Evolutionary conservation across 2,888 invertebrate genomes (phyloP), one percentile per base, ranked within the genome.

Genomic region (Lepidocyrtoides sp.): DNA sequence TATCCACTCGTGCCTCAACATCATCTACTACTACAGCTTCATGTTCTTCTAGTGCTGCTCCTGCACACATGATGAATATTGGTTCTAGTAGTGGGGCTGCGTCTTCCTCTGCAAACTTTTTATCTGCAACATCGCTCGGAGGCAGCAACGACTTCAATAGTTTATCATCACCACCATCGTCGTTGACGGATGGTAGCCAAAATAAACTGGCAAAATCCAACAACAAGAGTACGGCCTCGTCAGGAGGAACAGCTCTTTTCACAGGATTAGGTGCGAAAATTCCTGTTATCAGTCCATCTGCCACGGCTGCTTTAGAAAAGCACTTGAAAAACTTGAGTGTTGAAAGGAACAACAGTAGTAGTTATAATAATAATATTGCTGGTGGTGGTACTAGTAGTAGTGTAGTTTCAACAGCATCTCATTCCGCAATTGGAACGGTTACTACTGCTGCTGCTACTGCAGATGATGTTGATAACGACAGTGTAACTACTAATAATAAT

Each of bases 251-350:
- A 36, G 60, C 63, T 0, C 85, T 91, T 81, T 91, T 85, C 79
- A 91, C 90, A 83, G 90, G 85, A 91, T 85, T 91, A 85, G 90
- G 90, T 85, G 90, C 90, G 85, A 91, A 91, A 91, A 91, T 91
- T 85, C 90, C 90, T 91, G 90, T 91, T 85, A 91, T 91, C 85
- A 81, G 63, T 63, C 79, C 90, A 85, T 91, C 90, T 81, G 90
- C 90, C 90, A 91, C 90, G 26, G 79, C 90, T 32, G 85, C 90
- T 69, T 79, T 91, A 41, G 90, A 91, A 85, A 91, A 91, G 69
- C 90, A 91, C 77, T 81, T 91, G 60, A 91, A 91, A 23, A 85
- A 41, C n/a, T 57, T 91, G 66, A 79, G 85, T 91, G 85, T 69
- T 90, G 84, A 84, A 84, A 90, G 66, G 63, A 66, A 69, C 75